Conservation (phyloP, 1,140 invertebrate species). For the Neodiprion lecontei region DNA sequence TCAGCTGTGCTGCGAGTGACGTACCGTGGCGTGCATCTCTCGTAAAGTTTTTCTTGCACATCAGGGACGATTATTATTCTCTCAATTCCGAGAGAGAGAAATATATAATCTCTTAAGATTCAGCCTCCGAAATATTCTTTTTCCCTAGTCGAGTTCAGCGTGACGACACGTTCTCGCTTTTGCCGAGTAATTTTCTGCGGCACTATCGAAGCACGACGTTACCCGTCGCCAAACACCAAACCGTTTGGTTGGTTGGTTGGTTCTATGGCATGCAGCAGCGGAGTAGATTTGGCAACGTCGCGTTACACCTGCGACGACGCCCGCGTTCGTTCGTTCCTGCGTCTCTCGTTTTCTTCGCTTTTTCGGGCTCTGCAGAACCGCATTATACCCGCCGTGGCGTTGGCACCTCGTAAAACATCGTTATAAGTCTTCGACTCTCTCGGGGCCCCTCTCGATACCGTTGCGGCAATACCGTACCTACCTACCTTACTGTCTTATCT, state of each 20-base stretch:
- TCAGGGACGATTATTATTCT: neutral
- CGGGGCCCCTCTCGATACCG: too few species aligned
- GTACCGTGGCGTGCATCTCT: neutral
- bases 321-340: conserved; percentile 7
- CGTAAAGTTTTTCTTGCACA: neutral
- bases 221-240: too few species aligned
- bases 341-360: conserved; percentile 13
- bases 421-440: neutral
- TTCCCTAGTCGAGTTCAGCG: too few species aligned
- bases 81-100: neutral
- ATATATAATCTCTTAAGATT: too few species aligned
- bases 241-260: too few species aligned
- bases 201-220: too few species aligned
- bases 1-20: conserved; percentile 4
- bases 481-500: too few species aligned
- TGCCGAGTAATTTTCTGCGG: too few species aligned
- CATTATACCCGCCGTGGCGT: conserved; percentile 21
- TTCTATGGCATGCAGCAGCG: neutral
- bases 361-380: conserved; percentile 16
- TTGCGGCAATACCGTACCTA: too few species aligned
- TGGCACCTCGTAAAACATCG: conserved; percentile 33
- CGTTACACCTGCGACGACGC: conserved; percentile 25
- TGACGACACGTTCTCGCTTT: too few species aligned
- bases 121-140: too few species aligned
- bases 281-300: conserved; percentile 33